Evolutionary conservation across 2,113 vertebrate species (phyloP).

Genomic region (Plecturocebus donacophilus): DNA sequence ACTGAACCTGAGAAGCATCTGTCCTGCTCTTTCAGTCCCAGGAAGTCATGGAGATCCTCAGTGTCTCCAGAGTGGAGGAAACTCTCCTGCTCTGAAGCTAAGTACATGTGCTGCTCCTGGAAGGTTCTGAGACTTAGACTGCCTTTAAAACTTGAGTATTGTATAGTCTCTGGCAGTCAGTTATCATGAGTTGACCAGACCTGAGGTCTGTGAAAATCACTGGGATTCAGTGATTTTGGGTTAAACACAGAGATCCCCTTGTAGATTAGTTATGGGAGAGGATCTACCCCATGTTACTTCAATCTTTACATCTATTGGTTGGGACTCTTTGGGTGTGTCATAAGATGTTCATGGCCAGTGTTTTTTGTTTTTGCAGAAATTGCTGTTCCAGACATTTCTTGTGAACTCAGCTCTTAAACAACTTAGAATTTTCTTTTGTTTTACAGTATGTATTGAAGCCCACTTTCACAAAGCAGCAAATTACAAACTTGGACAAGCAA

Average conservation of each 20-base stretch:
- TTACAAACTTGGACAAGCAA: constrained; percentile 94
- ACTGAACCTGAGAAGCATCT: neutral
- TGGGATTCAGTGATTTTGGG: neutral
- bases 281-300: neutral
- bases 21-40: neutral
- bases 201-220: neutral
- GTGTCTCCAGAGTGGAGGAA: neutral
- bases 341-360: neutral
- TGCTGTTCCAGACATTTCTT: neutral
- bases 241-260: neutral
- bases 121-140: neutral
- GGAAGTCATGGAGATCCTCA: no score
- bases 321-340: neutral
- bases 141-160: neutral
- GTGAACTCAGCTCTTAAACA: neutral
- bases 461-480: constrained; percentile 96
- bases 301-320: neutral
- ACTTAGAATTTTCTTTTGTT: constrained; percentile 56
- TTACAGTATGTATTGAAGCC: constrained; percentile 96
- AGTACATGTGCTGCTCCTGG: no score
- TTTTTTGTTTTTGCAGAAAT: constrained; percentile 15
- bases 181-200: neutral
- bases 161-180: neutral
- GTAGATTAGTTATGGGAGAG: neutral
- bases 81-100: no score